Evolutionary conservation across 2,113 vertebrate genomes (phyloP).

Genomic region (Beaufortia kweichowensis): DNA sequence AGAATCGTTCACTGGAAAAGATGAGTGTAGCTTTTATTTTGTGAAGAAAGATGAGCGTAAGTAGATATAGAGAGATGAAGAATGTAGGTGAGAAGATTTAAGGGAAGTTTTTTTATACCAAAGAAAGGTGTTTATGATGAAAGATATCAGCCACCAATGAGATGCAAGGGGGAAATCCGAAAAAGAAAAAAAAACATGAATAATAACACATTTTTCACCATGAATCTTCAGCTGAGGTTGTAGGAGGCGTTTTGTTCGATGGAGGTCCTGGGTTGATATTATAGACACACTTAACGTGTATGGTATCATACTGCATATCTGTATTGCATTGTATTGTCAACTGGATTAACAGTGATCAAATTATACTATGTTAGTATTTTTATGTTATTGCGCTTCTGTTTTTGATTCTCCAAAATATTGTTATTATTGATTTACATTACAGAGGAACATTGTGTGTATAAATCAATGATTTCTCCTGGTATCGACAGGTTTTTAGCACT

Average conservation of each 20-base stretch:
- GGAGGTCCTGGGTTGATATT: slow-evolving; percentile 71
- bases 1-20: slow-evolving; percentile 35
- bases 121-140: slow-evolving; percentile 10
- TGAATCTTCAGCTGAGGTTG: too few relatives aligned
- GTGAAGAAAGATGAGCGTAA: slow-evolving; percentile 38
- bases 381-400: slow-evolving; percentile 78
- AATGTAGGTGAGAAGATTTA: slow-evolving; percentile 60
- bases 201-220: too few relatives aligned
- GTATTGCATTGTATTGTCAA: slow-evolving; percentile 79
- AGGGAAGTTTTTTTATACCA: slow-evolving; percentile 29
- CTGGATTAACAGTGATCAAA: slow-evolving; percentile 84
- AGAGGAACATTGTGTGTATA: slow-evolving; percentile 62
- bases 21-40: slow-evolving; percentile 2
- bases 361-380: slow-evolving; percentile 87
- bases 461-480: slow-evolving; percentile 18
- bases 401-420: slow-evolving; percentile 84
- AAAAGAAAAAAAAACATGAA: too few relatives aligned
- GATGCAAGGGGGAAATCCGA: background rate
- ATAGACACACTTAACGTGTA: slow-evolving; percentile 69
- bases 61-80: slow-evolving; percentile 46
- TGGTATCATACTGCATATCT: slow-evolving; percentile 75
- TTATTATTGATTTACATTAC: slow-evolving; percentile 76
- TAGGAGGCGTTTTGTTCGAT: slow-evolving; percentile 61
- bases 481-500: slow-evolving; percentile 15
- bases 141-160: background rate